Base-by-base conservation (phyloP, 2,113 vertebrate species). In the Bucco capensis region DNA sequence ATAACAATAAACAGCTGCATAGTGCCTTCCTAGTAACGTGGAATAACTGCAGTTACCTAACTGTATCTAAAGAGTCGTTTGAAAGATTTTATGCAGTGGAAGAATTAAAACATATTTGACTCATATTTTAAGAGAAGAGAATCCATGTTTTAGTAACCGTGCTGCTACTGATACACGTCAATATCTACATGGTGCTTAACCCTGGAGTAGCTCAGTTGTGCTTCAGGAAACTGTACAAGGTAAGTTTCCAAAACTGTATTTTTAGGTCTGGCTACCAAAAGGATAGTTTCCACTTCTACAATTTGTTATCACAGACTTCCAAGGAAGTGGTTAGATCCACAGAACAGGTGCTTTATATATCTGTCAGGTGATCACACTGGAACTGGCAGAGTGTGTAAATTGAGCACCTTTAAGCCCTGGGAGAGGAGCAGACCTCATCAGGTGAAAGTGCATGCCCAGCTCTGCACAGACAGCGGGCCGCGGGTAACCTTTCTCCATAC, bases 281-380 rank as follows among this genome's bases (percentile, higher is more conserved):
- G 2, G 19, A 2, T 1, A 14, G 21, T 14, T 76, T 62, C 47
- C 38, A 57, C 8, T 38, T 27, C 8, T 3, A 8, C 31, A 31
- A 0, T 12, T 25, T 16, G n/a, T 21, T 30, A 19, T 17, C n/a
- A 12, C 3, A 10, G 42, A 9, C 22, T 28, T 21, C 3, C 2
- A 4, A 31, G 23, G 14, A 12, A 47, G 49, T 0, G 9, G 15
- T 8, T 4, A 4, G 44, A 19, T 6, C 1, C 42, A 6, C 47
- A 33, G 19, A 44, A 4, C 0, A 7, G 56, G 31, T 2, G 21
- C 37, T 54, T 28, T 8, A 3, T 27, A 4, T n/a, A 5, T 2
- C 30, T 2, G 3, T 2, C 1, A 12, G 19, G 2, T 0, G 17
- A 12, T 2, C n/a, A 5, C 56, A 0, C 2, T 1, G 2, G 51